Percentiles rank a stretch among this genome's conserved stretches.
Evolutionary conservation across 2,113 vertebrate genomes (phyloP).

Genomic region (Oxyruncus cristatus): DNA sequence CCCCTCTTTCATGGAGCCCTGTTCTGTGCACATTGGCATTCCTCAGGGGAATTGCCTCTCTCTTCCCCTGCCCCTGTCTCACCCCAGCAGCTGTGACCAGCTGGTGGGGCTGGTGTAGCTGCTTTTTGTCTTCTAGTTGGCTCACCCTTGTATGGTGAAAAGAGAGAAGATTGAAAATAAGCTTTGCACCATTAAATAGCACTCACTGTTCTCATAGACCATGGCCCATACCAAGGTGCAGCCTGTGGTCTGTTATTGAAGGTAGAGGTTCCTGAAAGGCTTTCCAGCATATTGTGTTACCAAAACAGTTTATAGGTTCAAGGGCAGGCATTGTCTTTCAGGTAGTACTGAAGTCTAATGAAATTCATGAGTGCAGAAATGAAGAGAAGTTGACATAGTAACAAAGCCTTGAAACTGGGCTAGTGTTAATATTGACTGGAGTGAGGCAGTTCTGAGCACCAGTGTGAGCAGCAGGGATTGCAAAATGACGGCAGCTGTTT

Average conservation of each 20-base stretch:
- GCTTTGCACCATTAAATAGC: neutral
- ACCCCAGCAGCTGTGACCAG: neutral
- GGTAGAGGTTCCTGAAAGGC: neutral
- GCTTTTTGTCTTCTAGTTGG: neutral
- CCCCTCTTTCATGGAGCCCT: neutral
- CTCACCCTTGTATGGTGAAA: neutral
- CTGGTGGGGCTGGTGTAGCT: neutral
- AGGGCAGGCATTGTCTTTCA: neutral
- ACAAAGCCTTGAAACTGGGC: neutral
- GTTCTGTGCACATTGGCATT: neutral
- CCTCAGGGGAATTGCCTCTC: neutral
- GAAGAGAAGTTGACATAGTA: neutral
- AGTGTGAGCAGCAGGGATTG: neutral
- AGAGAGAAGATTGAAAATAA: neutral
- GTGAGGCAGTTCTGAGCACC: neutral
- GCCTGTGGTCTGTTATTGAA: neutral
- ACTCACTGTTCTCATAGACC: neutral
- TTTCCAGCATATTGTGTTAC: neutral
- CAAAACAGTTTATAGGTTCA: neutral
- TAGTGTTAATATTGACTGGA: neutral
- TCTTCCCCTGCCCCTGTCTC: neutral
- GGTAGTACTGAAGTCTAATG: neutral
- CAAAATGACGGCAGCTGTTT: neutral
- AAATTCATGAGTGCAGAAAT: neutral
- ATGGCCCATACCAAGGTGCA: neutral